phyloP scores from a whole-genome alignment of 2,113 vertebrate genomes.

The Petaurus breviceps region DNA sequence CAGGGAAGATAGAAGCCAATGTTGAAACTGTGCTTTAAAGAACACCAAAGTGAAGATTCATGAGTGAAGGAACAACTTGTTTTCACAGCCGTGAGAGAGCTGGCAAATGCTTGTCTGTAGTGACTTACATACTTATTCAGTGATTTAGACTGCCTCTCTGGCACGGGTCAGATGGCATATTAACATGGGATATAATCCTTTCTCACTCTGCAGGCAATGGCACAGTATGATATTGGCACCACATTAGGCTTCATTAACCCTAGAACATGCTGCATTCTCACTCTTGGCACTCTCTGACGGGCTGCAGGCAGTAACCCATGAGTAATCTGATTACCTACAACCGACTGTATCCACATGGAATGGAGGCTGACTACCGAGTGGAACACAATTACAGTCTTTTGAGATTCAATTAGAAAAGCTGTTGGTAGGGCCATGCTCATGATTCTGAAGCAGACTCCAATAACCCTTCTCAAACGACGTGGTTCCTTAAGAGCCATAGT shows the following conservation, averaged over 20 bases:
- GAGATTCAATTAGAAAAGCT: slow-evolving; percentile 83
- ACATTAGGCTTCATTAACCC: slow-evolving; percentile 87
- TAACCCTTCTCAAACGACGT: slow-evolving; percentile 68
- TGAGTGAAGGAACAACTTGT: slow-evolving; percentile 79
- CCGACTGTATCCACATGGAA: slow-evolving; percentile 80
- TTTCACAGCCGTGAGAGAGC: slow-evolving; percentile 78
- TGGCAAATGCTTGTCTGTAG: slow-evolving; percentile 82
- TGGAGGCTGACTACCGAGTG: slow-evolving; percentile 76
- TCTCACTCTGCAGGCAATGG: slow-evolving; percentile 87
- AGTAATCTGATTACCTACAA: slow-evolving; percentile 87
- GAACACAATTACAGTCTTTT: slow-evolving; percentile 72
- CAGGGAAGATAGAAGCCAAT: slow-evolving; percentile 67
- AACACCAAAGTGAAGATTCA: slow-evolving; percentile 76
- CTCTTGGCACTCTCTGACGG: slow-evolving; percentile 82
- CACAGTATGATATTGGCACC: slow-evolving; percentile 87
- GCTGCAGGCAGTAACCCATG: slow-evolving; percentile 85
- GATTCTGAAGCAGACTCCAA: slow-evolving; percentile 77
- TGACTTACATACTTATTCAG: slow-evolving; percentile 83
- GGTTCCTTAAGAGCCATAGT: slow-evolving; percentile 77
- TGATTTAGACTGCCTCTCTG: slow-evolving; percentile 85
- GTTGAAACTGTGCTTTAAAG: slow-evolving; percentile 76
- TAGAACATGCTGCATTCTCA: slow-evolving; percentile 83
- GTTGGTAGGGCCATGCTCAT: slow-evolving; percentile 68
- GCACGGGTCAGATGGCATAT: slow-evolving; percentile 85
- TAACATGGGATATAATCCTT: slow-evolving; percentile 89